Conservation (phyloP, 2,888 invertebrate genomes). For the Baccha elongata region DNA sequence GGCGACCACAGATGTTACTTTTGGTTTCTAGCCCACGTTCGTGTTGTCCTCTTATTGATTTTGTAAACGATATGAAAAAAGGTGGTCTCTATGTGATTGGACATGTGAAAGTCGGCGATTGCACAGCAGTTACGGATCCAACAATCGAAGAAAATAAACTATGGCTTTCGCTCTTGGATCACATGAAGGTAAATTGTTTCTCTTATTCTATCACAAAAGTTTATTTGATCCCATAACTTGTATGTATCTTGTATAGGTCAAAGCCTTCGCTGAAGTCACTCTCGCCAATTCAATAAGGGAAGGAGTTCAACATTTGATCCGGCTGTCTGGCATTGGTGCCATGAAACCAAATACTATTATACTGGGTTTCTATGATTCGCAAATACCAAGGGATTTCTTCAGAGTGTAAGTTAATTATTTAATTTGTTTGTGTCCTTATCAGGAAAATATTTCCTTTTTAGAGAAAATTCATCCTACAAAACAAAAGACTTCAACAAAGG, state of each 20-base stretch:
- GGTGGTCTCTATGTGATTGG: constrained; percentile 94
- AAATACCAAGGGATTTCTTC: constrained; percentile 90
- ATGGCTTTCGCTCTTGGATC: constrained; percentile 97
- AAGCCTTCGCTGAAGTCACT: constrained; percentile 98
- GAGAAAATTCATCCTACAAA: constrained; percentile 85
- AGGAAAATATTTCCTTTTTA: constrained; percentile 35
- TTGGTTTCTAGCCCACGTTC: constrained; percentile 96
- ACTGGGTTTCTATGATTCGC: constrained; percentile 94
- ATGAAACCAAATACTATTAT: constrained; percentile 99
- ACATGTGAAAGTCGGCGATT: constrained; percentile 88
- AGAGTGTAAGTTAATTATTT: constrained; percentile 83
- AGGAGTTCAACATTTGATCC: constrained; percentile 95
- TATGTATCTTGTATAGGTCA: constrained; percentile 85
- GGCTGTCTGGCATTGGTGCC: constrained; percentile 97
- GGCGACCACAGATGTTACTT: constrained; percentile 98
- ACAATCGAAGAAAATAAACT: constrained; percentile 90
- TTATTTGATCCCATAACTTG: too few species aligned
- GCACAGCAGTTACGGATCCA: constrained; percentile 85
- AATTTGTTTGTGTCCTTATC: background rate
- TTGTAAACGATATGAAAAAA: constrained; percentile 99
- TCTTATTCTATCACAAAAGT: too few species aligned
- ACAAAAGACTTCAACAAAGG: constrained; percentile 84
- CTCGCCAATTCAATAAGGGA: constrained; percentile 92
- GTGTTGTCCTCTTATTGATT: constrained; percentile 95
- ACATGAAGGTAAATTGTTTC: constrained; percentile 87